Percentiles rank a stretch among this genome's conserved stretches.
Conservation (phyloP, 2,113 vertebrate genomes). For the Aphyosemion australe region DNA sequence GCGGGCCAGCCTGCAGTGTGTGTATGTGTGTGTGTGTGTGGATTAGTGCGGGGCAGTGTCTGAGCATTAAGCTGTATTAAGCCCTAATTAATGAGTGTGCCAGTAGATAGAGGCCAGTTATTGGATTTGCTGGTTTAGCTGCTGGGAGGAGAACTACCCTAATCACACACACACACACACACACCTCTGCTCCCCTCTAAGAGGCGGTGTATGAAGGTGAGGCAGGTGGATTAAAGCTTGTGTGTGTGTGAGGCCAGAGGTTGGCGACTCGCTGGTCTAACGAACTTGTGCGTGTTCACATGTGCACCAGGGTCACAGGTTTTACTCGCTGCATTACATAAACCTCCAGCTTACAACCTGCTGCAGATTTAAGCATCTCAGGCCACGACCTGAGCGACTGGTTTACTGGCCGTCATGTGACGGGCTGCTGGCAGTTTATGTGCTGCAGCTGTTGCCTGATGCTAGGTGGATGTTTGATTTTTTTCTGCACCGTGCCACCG, state of each 20-base stretch:
- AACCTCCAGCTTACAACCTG: slow-evolving; percentile 56
- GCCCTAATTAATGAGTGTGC: slow-evolving; percentile 93
- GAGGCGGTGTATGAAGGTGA: slow-evolving; percentile 41
- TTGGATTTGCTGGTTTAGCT: slow-evolving; percentile 88
- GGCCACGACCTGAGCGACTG: slow-evolving; percentile 41
- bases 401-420: slow-evolving; percentile 28
- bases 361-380: slow-evolving; percentile 41
- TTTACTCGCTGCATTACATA: slow-evolving; percentile 49
- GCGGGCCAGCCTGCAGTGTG: slow-evolving; percentile 70
- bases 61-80: slow-evolving; percentile 89
- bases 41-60: slow-evolving; percentile 55
- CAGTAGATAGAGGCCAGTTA: slow-evolving; percentile 85
- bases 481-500: not conserved
- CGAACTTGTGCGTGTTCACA: slow-evolving; percentile 21
- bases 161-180: slow-evolving; percentile 65
- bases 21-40: slow-evolving; percentile 29
- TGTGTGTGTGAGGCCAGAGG: slow-evolving; percentile 53
- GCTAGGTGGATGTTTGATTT: not conserved
- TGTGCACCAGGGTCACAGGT: slow-evolving; percentile 36
- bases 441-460: slow-evolving; percentile 3
- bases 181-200: slow-evolving; percentile 4
- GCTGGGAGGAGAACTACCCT: slow-evolving; percentile 79
- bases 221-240: slow-evolving; percentile 49
- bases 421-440: not conserved
- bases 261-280: slow-evolving; percentile 39